A percentile compares a stretch with the other conserved stretches of the same genome.
phyloP scores from a whole-genome alignment of 2,888 invertebrate species.

The Lasioglossum leucozonium region DNA sequence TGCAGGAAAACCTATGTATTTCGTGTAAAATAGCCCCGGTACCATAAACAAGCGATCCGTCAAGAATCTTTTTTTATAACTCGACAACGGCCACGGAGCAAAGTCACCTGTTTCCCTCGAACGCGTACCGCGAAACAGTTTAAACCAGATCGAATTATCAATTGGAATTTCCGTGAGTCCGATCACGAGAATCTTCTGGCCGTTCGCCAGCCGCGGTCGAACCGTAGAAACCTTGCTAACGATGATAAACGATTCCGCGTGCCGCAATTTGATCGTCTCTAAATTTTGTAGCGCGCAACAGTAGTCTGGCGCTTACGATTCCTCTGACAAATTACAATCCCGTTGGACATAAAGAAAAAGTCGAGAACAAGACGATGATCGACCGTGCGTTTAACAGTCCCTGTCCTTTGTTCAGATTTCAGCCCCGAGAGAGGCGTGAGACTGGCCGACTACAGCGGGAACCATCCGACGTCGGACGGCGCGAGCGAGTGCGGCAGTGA shows the following conservation, averaged over 20 bases:
- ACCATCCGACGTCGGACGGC: constrained; percentile 82
- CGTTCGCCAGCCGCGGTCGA: constrained; percentile 44
- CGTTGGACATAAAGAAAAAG: background rate
- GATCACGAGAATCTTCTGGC: constrained; percentile 53
- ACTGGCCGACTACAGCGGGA: constrained; percentile 79
- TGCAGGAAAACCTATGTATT: background rate
- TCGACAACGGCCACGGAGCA: background rate
- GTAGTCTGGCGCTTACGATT: background rate
- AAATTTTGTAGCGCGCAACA: constrained; percentile 13
- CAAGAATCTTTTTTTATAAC: background rate
- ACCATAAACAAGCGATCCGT: background rate
- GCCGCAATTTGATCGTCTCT: constrained; percentile 30
- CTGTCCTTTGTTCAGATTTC: constrained; percentile 72
- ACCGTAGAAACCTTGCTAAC: constrained; percentile 44
- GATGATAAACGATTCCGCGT: constrained; percentile 47
- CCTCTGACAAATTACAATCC: background rate
- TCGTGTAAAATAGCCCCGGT: background rate
- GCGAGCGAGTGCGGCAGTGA: constrained; percentile 84
- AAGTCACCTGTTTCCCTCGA: constrained; percentile 35
- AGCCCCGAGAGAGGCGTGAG: constrained; percentile 79
- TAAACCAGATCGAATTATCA: constrained; percentile 35
- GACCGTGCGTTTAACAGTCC: constrained; percentile 1
- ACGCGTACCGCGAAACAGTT: constrained; percentile 4
- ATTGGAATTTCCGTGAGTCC: constrained; percentile 39
- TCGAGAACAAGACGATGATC: background rate